Base-by-base conservation (phyloP, 2,888 invertebrate genomes). In the Tuta absoluta region DNA sequence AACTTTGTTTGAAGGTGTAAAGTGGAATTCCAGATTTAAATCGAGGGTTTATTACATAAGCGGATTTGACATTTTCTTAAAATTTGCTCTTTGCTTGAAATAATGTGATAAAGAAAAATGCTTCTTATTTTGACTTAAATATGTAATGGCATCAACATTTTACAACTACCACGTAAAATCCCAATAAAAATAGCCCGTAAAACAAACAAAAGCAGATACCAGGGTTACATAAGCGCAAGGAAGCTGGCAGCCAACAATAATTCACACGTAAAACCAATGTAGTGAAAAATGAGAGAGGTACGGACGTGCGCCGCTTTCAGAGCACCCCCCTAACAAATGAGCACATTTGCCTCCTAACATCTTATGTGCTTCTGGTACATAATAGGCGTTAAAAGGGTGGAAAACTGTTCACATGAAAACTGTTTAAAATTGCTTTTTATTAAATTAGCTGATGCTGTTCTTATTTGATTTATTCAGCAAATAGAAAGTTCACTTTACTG, bases 201-300 rank as follows among this genome's bases (percentile, higher is more conserved):
- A 65, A 65, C 67, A 70, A 68, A 70, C 68, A 70, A 68, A 68
- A 57, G 51, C 56, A 56, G 56, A 56, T 56, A 56, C 33, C 33
- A 33, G 56, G 56, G 56, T 56, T 56, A 56, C 56, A 56, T 56
- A 57, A 33, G 10, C 33, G 33, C 33, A 33, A 57, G 62, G 64
- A 64, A 77, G 76, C 80, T 76, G 78, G 80, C 78, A 82, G 81
- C 82, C 85, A 84, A 88, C 89, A 88, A 89, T 90, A 89, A 89
- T 88, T 91, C 87, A 89, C 89, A 89, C 87, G 89, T 88, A 89
- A 89, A 89, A 87, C 86, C 91, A 91, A 91, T 91, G 91, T 90
- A 90, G 87, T 91, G 91, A 90, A 91, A 91, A 91, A 91, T 91
- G 89, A 87, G 90, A 85, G 86, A 84, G 85, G 83, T 79, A 76